Evolutionary conservation across 30 jellyfish, hydroid and myxozoan species (phyloP), one percentile per base, ranked within the genome.

Genomic region (Morbakka virulenta): DNA sequence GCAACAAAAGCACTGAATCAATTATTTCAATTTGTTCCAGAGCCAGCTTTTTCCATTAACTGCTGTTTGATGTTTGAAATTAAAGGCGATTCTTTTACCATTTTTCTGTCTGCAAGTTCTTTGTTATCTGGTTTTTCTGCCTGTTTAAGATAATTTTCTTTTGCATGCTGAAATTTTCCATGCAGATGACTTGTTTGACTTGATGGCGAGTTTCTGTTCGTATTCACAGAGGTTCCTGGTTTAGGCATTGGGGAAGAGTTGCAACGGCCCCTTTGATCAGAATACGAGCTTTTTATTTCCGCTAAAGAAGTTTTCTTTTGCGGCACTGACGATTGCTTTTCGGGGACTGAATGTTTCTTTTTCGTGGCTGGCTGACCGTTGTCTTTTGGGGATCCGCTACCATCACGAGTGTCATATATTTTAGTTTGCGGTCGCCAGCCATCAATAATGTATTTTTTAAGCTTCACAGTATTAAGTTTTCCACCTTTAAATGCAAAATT

Each of bases 351-450:
- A 6, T 41, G 13, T 9, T 6, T 17, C 57, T 41, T 41, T 17
- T 41, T 41, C 57, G 9, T 17, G n/a, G n/a, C n/a, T n/a, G n/a
- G n/a, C 17, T 41, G 57, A 41, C 57, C 57, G 17, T 9, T 6
- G 9, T 9, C 9, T 17, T 41, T 9, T 41, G 57, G 57, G 9
- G 57, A 9, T 41, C 17, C 57, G 57, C 17, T 6, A 6, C 13
- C 57, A 41, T 41, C 57, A 41, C 17, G 57, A 17, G 57, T 41
- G 13, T 41, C 57, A 41, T 41, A 41, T 6, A 41, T 41, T 41
- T 41, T 41, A 17, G 57, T 6, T 17, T 41, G 57, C n/a, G 98
- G 98, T 52, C 98, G 52, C 98, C 98, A 90, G 31, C 89, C 89
- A 63, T 90, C 96, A 28, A 86, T 79, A 12, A 90, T 95, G 32